Conservation (phyloP, 2,888 invertebrate genomes). For the Drosophila koepferae region DNA sequence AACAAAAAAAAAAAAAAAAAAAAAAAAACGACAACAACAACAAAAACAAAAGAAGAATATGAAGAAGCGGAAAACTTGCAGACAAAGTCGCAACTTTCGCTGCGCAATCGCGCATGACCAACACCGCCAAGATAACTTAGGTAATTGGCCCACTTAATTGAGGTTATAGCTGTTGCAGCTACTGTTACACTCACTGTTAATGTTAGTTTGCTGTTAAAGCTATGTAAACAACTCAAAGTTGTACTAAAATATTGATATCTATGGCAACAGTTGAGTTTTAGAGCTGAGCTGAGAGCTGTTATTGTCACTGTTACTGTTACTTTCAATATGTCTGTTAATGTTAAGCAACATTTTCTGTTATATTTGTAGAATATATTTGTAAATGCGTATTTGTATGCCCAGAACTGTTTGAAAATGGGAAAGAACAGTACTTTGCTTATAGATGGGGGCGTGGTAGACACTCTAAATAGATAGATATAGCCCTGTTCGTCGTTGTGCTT, state of each 20-base stretch:
- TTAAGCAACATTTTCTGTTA: too few relatives aligned
- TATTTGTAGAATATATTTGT: too few relatives aligned
- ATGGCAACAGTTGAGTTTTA: neutral
- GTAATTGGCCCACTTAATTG: constrained; percentile 19
- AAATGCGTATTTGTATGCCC: too few relatives aligned
- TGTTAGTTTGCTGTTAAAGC: neutral
- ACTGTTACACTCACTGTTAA: neutral
- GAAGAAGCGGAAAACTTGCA: constrained; percentile 18
- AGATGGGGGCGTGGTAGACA: too few relatives aligned
- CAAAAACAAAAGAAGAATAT: neutral
- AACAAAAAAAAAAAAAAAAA: neutral
- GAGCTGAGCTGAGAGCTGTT: neutral
- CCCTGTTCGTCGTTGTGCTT: too few relatives aligned
- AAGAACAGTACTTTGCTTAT: too few relatives aligned
- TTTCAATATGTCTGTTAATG: too few relatives aligned
- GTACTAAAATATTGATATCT: neutral
- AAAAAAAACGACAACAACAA: neutral
- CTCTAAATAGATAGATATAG: too few relatives aligned
- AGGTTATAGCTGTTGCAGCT: neutral
- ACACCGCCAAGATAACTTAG: neutral
- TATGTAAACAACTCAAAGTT: neutral
- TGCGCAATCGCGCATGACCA: constrained; percentile 26
- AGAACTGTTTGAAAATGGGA: too few relatives aligned
- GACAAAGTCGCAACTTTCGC: constrained; percentile 49
- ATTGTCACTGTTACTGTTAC: neutral